Conservation (phyloP, 2,797 vertebrate genomes). For the Labroides dimidiatus region DNA sequence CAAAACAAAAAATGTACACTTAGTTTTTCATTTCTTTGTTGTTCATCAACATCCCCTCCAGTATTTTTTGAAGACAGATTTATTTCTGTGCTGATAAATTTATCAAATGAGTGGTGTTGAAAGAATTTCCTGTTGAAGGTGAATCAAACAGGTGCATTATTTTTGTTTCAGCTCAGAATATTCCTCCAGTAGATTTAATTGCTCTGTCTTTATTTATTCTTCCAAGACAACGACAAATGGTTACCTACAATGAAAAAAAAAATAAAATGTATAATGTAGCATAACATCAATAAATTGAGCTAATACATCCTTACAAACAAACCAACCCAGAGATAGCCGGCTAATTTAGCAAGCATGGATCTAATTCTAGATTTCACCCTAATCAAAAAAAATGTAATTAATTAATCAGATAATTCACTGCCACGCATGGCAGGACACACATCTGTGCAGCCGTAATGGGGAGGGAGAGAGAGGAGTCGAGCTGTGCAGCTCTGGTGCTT, state of each 20-base stretch:
- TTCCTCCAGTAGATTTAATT: not conserved
- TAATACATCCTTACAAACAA: constrained; percentile 64
- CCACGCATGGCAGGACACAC: constrained; percentile 80
- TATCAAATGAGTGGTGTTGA: constrained; percentile 26
- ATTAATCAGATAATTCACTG: constrained; percentile 86
- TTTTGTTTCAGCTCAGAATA: constrained; percentile 13
- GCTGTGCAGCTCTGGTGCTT: constrained; percentile 53
- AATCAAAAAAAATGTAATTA: constrained; percentile 85
- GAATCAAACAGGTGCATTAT: constrained; percentile 71
- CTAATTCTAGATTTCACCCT: constrained; percentile 84
- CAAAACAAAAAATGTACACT: no score
- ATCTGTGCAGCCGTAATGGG: constrained; percentile 77
- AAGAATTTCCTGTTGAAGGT: constrained; percentile 56
- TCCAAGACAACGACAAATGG: not conserved
- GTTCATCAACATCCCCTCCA: no score
- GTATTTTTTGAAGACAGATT: no score
- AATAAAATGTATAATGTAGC: constrained; percentile 25
- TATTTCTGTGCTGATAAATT: not conserved
- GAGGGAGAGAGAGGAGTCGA: constrained; percentile 57
- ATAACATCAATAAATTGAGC: constrained; percentile 40
- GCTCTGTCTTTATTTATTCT: constrained; percentile 11
- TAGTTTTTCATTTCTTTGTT: no score
- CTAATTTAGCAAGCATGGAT: constrained; percentile 74
- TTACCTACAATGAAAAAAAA: constrained; percentile 30
- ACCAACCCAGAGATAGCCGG: constrained; percentile 61